Conservation (phyloP, 2,797 vertebrate genomes). For the Benthosema pterotum region DNA sequence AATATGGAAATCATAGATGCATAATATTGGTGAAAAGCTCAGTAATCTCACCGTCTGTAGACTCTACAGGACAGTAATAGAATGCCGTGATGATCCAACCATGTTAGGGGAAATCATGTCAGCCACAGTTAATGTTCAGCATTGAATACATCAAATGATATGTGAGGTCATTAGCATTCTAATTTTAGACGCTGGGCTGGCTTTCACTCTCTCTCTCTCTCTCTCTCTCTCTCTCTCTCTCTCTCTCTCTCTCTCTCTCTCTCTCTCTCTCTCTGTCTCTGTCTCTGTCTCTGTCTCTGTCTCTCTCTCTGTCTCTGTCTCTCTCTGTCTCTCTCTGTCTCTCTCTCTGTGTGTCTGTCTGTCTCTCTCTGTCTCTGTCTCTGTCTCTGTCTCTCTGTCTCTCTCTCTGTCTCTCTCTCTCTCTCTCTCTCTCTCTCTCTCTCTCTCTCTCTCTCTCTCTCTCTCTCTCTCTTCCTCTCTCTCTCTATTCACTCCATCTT, state of each 20-base stretch:
- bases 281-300: too few species aligned
- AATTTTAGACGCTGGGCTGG: conserved; percentile 57
- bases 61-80: conserved; percentile 12
- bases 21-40: not conserved
- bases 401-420: conserved; percentile 16
- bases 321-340: conserved; percentile 26
- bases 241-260: conserved; percentile 13
- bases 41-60: not conserved
- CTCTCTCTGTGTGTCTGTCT: conserved; percentile 11
- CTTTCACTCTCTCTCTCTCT: not conserved
- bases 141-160: conserved; percentile 60
- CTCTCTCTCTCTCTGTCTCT: conserved; percentile 25
- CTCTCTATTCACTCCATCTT: conserved; percentile 19
- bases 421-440: conserved; percentile 20
- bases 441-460: too few species aligned
- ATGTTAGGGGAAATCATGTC: conserved; percentile 28
- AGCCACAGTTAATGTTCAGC: conserved; percentile 54
- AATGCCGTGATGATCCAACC: conserved; percentile 16
- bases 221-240: conserved; percentile 26
- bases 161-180: conserved; percentile 59
- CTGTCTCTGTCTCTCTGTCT: too few species aligned
- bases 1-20: too few species aligned
- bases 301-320: conserved; percentile 3
- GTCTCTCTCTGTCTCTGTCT: conserved; percentile 19
- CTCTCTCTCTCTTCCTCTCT: conserved; percentile 4